Percentiles rank a stretch among this genome's conserved stretches.
Conservation (phyloP, 2,888 invertebrate genomes). For the Serripes groenlandicus region DNA sequence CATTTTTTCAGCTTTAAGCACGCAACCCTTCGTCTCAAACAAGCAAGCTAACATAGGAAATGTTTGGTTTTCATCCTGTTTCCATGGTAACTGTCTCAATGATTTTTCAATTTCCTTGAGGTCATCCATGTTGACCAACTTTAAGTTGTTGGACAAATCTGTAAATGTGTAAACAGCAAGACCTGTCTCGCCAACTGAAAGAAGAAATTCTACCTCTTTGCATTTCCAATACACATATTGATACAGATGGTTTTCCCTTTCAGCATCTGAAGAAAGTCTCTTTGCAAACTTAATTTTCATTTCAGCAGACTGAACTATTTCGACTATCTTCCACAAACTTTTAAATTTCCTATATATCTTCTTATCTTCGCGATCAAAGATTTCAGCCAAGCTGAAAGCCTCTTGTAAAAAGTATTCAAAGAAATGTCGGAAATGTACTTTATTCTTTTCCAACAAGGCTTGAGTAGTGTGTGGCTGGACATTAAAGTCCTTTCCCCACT, state of each 20-base stretch:
- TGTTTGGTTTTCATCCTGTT: background rate
- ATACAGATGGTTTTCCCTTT: conserved; percentile 16
- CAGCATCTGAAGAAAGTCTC: conserved; percentile 25
- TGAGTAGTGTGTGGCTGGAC: conserved; percentile 8
- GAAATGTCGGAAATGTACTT: conserved; percentile 39
- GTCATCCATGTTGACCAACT: background rate
- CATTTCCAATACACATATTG: conserved; percentile 46
- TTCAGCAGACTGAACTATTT: conserved; percentile 15
- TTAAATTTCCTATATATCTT: background rate
- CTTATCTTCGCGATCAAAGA: too few species aligned
- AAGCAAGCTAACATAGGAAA: background rate
- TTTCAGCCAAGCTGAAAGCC: background rate
- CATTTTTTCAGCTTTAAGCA: background rate
- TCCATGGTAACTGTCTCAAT: background rate
- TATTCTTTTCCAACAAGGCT: conserved; percentile 27
- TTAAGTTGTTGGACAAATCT: background rate
- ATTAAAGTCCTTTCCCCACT: conserved; percentile 21
- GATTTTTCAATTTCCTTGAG: background rate
- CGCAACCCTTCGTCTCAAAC: conserved; percentile 4
- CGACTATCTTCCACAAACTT: conserved; percentile 32
- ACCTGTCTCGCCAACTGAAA: conserved; percentile 21
- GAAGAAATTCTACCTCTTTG: conserved; percentile 32
- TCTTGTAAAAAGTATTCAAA: conserved; percentile 14
- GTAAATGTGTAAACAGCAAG: background rate
- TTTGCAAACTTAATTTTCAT: conserved; percentile 31